Evolutionary conservation across 2,888 invertebrate genomes (phyloP), one percentile per base, ranked within the genome.

Genomic region (Leptopilina drosophilae): DNA sequence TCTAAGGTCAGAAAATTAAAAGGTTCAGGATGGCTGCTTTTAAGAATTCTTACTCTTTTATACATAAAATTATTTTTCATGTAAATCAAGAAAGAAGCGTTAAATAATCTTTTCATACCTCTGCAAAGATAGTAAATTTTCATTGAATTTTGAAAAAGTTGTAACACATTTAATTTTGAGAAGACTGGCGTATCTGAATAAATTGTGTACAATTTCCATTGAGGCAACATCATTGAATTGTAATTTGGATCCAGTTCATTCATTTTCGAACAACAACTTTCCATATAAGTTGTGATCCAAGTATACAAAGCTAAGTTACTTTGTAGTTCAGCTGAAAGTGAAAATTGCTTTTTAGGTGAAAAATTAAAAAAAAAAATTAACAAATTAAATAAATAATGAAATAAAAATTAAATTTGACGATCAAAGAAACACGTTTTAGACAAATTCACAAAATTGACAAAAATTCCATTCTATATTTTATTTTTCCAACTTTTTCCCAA

Each of bases 141-240:
- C 5, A 84, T 59, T 5, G 80, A 66, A 80, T 88, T 84, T 64
- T 85, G 83, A 62, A 88, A 85, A 12, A 89, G 77, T 0, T 85
- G 82, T 11, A 87, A 65, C 46, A 89, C 78, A 49, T 79, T 83
- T 33, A 84, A 75, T 33, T 87, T 83, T 9, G 86, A 80, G 15
- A 85, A 84, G 46, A 88, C 84, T 5, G 87, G 84, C 26, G 87
- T 80, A 78, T 90, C 90, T 49, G 82, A 85, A 80, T 89, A 89
- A 75, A 86, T 87, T 2, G 82, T 80, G 67, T 87, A 86, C 6
- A 90, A 78, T 78, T 84, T 87, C 85, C 86, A 88, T 14, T 14
- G 56, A 5, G 40, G 5, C 9, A 33, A 79, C 76, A 76, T 78
- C 33, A 20, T 79, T 46, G 5, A 56, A 73, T 69, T 56, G 64